These are phyloP conservation scores for Diloba caeruleocephala DNA, from an alignment of 2,888 invertebrate genomes.

Conservation along the genomic window DNA sequence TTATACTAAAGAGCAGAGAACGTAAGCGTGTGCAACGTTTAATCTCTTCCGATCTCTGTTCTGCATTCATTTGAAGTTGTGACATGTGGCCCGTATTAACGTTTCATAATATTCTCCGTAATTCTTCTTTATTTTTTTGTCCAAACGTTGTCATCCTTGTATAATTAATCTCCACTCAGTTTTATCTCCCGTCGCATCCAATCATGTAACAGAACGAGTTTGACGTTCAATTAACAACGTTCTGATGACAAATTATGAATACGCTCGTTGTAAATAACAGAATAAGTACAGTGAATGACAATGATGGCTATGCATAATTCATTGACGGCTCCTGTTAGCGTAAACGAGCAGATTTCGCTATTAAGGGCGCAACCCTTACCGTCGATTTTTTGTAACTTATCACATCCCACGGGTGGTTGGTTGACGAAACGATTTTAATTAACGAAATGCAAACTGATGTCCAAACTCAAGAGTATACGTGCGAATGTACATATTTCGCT, in stretches of 20 bases:
- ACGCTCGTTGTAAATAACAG: slow-evolving; percentile 41
- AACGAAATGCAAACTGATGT: slow-evolving; percentile 52
- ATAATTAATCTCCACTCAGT: slow-evolving; percentile 34
- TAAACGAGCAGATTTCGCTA: slow-evolving; percentile 64
- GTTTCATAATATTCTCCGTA: not conserved
- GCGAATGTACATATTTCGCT: slow-evolving; percentile 43
- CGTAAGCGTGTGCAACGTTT: slow-evolving; percentile 13
- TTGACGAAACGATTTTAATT: slow-evolving; percentile 53
- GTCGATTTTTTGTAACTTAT: slow-evolving; percentile 48
- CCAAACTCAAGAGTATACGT: slow-evolving; percentile 43
- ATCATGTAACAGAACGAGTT: slow-evolving; percentile 32
- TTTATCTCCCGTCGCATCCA: slow-evolving; percentile 31
- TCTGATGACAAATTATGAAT: slow-evolving; percentile 56
- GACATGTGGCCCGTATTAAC: not conserved
- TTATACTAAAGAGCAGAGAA: slow-evolving; percentile 21
- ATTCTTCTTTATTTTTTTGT: slow-evolving; percentile 13
- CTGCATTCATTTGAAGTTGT: not conserved
- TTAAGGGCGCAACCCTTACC: slow-evolving; percentile 63
- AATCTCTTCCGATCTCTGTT: slow-evolving; percentile 10
- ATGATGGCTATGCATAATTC: slow-evolving; percentile 70
- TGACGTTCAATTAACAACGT: slow-evolving; percentile 54
- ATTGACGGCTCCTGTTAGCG: slow-evolving; percentile 64
- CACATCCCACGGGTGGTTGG: slow-evolving; percentile 47
- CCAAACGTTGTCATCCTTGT: slow-evolving; percentile 21
- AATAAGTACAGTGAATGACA: slow-evolving; percentile 54